Evolutionary conservation across 2,797 vertebrate species (phyloP), one percentile per base, ranked within the genome.

Genomic region (Numenius phaeopus): DNA sequence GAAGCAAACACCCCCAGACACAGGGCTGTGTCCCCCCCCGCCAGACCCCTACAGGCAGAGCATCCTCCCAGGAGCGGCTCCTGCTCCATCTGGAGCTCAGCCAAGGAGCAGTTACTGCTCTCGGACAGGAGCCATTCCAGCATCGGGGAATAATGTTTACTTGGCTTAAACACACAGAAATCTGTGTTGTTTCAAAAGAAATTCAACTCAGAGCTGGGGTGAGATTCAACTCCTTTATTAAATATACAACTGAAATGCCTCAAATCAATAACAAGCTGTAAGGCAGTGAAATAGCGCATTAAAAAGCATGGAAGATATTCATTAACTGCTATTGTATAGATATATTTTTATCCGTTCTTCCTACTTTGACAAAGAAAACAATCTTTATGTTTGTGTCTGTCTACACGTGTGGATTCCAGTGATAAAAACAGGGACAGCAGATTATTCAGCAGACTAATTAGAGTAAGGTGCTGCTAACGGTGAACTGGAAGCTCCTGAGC

Each of bases 151-250:
- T 7, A 5, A 14, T 6, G 9, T 26, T 87, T 18, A 8, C 30
- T 39, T 40, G 47, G 17, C n/a, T 77, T 54, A 64, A 71, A 27
- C 14, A 10, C 34, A 7, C 5, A 19, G 58, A 61, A 59, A 50
- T 30, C 40, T 20, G 26, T 17, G 7, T 22, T 29, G n/a, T 30
- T 58, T 57, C 7, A 5, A 85, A 94, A 91, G 10, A 72, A 97
- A 96, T 52, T 70, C 81, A 32, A 42, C 55, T 59, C 37, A 0
- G 78, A 73, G 47, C 46, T 27, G 34, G 47, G 21, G 26, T 32
- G 54, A 18, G 40, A 52, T 32, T 73, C 27, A 58, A 64, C 5
- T 42, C 7, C 42, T 95, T 95, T 96, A 94, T 92, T 96, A 46
- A 67, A 55, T 30, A 30, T 5, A 18, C 27, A 46, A 37, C 7